A percentile compares a stretch with the other conserved stretches of the same genome.
phyloP scores from a whole-genome alignment of 2,113 vertebrate species.

The Micromys minutus region DNA sequence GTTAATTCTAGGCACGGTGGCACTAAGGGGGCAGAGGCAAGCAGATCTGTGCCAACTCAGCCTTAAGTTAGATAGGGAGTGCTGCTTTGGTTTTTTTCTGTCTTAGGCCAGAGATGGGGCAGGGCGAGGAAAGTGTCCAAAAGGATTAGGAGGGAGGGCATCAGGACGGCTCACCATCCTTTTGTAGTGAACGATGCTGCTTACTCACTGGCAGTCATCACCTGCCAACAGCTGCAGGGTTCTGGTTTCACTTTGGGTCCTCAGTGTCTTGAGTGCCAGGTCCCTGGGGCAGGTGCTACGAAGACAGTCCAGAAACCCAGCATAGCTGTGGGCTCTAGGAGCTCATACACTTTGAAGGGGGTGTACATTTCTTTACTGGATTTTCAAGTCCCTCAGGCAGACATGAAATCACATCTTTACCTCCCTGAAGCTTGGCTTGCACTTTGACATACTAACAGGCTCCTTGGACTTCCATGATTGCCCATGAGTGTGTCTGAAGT shows the following conservation, averaged over 20 bases:
- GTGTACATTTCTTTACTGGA: slow-evolving; percentile 10
- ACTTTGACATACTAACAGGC: not conserved
- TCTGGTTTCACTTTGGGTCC: not conserved
- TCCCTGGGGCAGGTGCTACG: not conserved
- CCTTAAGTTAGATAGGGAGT: not conserved
- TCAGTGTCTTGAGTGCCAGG: not conserved
- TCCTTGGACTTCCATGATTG: slow-evolving; percentile 8
- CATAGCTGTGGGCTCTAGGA: not conserved
- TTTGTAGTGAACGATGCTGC: not conserved
- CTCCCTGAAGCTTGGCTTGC: slow-evolving; percentile 6
- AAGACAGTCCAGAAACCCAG: not conserved
- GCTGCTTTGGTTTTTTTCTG: not conserved
- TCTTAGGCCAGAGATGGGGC: not conserved
- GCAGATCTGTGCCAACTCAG: not conserved
- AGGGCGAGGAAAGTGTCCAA: not conserved
- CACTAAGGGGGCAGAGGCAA: not conserved
- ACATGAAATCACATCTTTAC: slow-evolving; percentile 31
- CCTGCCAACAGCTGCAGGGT: not conserved
- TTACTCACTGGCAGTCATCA: not conserved
- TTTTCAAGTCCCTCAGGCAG: not conserved
- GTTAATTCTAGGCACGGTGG: not conserved
- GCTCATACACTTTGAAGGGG: not conserved
- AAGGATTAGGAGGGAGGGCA: not conserved
- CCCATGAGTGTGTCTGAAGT: slow-evolving; percentile 18
- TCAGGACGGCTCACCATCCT: not conserved